phyloP scores from a whole-genome alignment of 2,888 invertebrate species.

The Nematopogon swammerdamellus region DNA sequence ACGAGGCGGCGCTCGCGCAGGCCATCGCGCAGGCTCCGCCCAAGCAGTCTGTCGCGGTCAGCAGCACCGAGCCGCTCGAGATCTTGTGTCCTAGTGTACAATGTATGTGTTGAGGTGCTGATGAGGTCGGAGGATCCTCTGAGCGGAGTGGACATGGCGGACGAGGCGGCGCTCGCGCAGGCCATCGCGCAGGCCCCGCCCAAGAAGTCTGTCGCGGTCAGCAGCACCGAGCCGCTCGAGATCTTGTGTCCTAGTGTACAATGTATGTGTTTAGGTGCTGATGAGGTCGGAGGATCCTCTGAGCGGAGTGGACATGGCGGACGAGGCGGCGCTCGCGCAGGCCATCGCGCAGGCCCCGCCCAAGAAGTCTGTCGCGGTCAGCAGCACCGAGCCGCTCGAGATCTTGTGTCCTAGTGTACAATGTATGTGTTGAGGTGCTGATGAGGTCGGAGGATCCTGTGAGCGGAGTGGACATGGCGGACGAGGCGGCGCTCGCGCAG shows the following conservation, averaged over 20 bases:
- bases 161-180: constrained; percentile 32
- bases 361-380: constrained; percentile 57
- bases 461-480: constrained; percentile 27
- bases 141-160: constrained; percentile 27
- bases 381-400: too few species aligned
- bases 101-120: too few species aligned
- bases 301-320: constrained; percentile 27
- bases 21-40: constrained; percentile 39
- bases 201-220: constrained; percentile 58
- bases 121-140: constrained; percentile 37
- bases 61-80: too few species aligned
- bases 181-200: constrained; percentile 39
- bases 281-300: constrained; percentile 37
- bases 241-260: too few species aligned
- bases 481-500: constrained; percentile 32
- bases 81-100: too few species aligned
- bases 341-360: constrained; percentile 39
- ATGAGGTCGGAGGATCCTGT: constrained; percentile 37
- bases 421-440: too few species aligned
- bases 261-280: too few species aligned
- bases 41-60: constrained; percentile 58
- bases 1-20: constrained; percentile 32
- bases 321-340: constrained; percentile 32
- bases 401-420: too few species aligned
- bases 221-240: too few species aligned